Conservation (phyloP, 2,113 vertebrate genomes). For the Oenanthe melanoleuca region DNA sequence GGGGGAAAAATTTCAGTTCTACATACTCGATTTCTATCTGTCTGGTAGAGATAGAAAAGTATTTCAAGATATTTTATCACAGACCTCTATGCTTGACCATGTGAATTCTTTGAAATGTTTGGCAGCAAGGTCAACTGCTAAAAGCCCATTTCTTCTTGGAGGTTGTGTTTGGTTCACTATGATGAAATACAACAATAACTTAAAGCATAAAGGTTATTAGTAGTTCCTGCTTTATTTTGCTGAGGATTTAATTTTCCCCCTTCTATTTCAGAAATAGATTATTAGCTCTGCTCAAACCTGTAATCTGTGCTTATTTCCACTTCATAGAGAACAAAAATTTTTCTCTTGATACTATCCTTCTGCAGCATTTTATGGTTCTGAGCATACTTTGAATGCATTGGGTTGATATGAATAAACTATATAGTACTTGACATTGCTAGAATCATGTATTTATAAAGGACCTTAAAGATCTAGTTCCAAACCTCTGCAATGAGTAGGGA, state of each 20-base stretch:
- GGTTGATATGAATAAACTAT: background rate
- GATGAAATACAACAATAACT: background rate
- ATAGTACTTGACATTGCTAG: background rate
- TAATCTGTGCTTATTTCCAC: background rate
- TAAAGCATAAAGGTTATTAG: background rate
- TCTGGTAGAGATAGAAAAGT: background rate
- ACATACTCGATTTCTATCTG: background rate
- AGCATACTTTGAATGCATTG: background rate
- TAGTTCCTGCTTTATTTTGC: background rate
- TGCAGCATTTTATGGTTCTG: background rate
- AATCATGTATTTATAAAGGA: background rate
- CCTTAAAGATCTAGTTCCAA: background rate
- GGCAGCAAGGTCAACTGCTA: background rate
- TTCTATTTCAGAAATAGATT: background rate
- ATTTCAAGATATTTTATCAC: background rate
- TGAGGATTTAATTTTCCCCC: background rate
- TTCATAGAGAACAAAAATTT: background rate
- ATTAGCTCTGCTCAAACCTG: background rate
- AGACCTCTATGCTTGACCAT: background rate
- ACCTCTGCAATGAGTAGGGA: background rate
- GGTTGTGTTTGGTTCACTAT: background rate
- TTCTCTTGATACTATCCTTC: background rate
- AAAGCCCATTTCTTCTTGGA: background rate
- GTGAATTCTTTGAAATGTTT: background rate
- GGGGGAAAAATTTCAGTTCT: background rate